Base-by-base conservation (phyloP, 2,888 invertebrate genomes). In the Orchesellides sinensis region DNA sequence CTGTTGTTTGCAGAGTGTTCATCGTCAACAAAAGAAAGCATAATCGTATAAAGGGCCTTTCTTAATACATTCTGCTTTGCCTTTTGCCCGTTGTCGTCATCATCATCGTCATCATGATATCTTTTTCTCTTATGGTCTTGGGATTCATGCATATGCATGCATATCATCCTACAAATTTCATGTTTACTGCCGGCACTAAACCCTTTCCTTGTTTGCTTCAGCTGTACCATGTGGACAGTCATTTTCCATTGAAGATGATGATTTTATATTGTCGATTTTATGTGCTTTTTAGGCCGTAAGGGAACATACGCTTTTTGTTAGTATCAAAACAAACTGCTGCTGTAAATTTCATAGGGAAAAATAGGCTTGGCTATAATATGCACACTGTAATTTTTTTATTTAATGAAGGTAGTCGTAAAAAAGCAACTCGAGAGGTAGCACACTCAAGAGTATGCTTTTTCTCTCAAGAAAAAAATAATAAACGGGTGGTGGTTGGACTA, bases 211-310 rank as follows among this genome's bases (percentile, higher is more conserved):
- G 21, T 21, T n/a, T n/a, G n/a, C n/a, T n/a, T n/a, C n/a, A n/a
- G n/a, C n/a, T n/a, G n/a, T 10, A 35, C 45, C 49, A 75, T 52
- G 59, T 73, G 74, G 74, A 74, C 74, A 74, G 23, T 74, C 63
- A 49, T 74, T 80, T 72, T 54, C 73, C 72, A 47, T 68, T 73
- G 45, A 47, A 56, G 61, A 70, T 49, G 74, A 81, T 74, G 69
- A 81, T 74, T 81, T 81, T 74, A 81, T 74, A 74, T 69, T 81
- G 81, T 81, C 73, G 69, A 81, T 73, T 81, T 74, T 81, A 74
- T 54, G 69, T 29, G 49, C 59, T 68, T 35, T 52, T 12, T 65
- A 32, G n/a, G 52, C 70, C 63, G 10, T 49, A 69, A 40, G 32
- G 56, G 19, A 79, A 65, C 69, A 52, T 78, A 69, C 59, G 69